Evolutionary conservation across 2,888 invertebrate genomes (phyloP).

Genomic region (Dyspetes luteomarginatus): DNA sequence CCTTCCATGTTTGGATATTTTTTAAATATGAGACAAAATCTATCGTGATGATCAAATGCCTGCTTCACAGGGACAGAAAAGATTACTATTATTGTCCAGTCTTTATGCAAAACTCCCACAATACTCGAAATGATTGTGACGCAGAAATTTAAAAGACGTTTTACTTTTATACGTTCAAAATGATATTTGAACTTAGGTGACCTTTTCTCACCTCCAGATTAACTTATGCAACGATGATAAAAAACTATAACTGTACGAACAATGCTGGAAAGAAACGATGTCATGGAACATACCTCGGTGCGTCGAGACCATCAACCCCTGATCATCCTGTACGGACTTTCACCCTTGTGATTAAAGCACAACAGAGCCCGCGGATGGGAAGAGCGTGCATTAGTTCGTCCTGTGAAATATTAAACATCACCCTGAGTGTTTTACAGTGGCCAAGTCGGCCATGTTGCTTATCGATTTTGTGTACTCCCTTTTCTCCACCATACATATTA

Average conservation of each 20-base stretch:
- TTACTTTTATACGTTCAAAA: too few species aligned
- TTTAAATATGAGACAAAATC: background rate
- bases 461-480: constrained; percentile 73
- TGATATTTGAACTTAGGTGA: too few species aligned
- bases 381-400: constrained; percentile 72
- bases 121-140: too few species aligned
- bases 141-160: too few species aligned
- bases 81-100: too few species aligned
- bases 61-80: too few species aligned
- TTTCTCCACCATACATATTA: background rate
- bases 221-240: too few species aligned
- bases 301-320: constrained; percentile 38
- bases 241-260: too few species aligned
- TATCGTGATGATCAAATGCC: too few species aligned
- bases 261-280: background rate
- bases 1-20: background rate
- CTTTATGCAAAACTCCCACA: too few species aligned
- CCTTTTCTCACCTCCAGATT: too few species aligned
- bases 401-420: constrained; percentile 78
- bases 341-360: constrained; percentile 51
- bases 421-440: constrained; percentile 77
- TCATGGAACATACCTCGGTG: constrained; percentile 4
- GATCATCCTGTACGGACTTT: constrained; percentile 20
- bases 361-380: constrained; percentile 44
- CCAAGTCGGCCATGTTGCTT: constrained; percentile 75